A percentile compares a stretch with the other conserved stretches of the same genome.
Evolutionary conservation across 2,888 invertebrate genomes (phyloP).

Genomic region (Hemicrepidius hirtus): DNA sequence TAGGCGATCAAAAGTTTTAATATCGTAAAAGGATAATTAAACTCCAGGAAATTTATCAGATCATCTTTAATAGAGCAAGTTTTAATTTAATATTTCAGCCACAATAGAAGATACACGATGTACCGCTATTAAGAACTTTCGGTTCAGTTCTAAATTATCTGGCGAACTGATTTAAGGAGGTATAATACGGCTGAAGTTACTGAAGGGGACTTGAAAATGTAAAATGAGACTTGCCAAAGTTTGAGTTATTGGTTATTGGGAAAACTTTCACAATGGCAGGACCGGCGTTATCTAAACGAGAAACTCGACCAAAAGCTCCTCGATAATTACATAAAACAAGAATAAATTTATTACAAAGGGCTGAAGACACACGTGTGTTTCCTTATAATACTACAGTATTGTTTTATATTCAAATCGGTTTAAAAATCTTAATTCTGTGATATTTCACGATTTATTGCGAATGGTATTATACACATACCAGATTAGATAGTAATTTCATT

Average conservation of each 20-base stretch:
- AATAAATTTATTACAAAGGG: neutral
- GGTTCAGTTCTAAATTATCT: slow-evolving; percentile 40
- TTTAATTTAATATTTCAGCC: slow-evolving; percentile 33
- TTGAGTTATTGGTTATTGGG: slow-evolving; percentile 52
- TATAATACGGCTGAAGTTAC: slow-evolving; percentile 37
- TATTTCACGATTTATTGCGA: neutral
- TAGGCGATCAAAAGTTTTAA: too few species aligned
- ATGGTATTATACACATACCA: neutral
- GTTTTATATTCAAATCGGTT: too few species aligned
- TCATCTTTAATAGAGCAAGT: slow-evolving; percentile 25
- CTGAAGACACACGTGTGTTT: neutral
- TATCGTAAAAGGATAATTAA: slow-evolving; percentile 1
- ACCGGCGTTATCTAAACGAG: slow-evolving; percentile 40
- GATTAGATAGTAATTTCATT: slow-evolving; percentile 10
- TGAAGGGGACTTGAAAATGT: slow-evolving; percentile 47
- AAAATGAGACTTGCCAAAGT: slow-evolving; percentile 46
- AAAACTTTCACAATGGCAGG: slow-evolving; percentile 50
- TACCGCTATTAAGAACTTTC: slow-evolving; percentile 34
- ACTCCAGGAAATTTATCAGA: slow-evolving; percentile 20
- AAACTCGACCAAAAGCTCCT: slow-evolving; percentile 29
- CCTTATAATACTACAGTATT: too few species aligned
- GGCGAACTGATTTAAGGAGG: slow-evolving; percentile 37
- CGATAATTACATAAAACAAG: slow-evolving; percentile 8
- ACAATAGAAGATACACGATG: slow-evolving; percentile 36
- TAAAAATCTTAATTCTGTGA: neutral